phyloP scores from a whole-genome alignment of 2,888 invertebrate genomes.

The Girardia tigrina region DNA sequence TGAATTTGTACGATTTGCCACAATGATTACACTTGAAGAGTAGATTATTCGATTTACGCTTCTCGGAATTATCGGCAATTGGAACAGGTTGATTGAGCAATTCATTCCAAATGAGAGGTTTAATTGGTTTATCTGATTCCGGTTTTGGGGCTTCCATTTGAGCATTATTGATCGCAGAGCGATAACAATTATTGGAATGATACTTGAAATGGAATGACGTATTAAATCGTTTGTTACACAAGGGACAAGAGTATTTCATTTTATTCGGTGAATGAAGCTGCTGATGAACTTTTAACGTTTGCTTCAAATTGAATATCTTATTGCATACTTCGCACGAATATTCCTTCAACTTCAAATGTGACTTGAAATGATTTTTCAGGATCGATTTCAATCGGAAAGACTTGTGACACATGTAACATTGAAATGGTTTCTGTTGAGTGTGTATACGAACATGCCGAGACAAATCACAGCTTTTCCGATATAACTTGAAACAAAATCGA shows the following conservation, averaged over 20 bases:
- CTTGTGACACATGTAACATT: slow-evolving; percentile 30
- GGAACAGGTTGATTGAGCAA: neutral
- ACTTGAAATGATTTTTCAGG: slow-evolving; percentile 26
- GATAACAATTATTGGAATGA: slow-evolving; percentile 16
- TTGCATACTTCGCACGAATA: slow-evolving; percentile 26
- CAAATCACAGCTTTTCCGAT: slow-evolving; percentile 30
- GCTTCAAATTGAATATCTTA: slow-evolving; percentile 29
- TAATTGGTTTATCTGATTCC: neutral
- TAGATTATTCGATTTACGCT: neutral
- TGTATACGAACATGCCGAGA: slow-evolving; percentile 30
- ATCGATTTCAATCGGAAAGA: slow-evolving; percentile 28
- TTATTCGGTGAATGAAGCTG: slow-evolving; percentile 21
- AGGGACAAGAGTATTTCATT: slow-evolving; percentile 3
- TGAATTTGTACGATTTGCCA: slow-evolving; percentile 21
- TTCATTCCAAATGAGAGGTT: slow-evolving; percentile 6
- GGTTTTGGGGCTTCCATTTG: neutral
- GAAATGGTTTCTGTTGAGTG: slow-evolving; percentile 32
- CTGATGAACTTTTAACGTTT: slow-evolving; percentile 28
- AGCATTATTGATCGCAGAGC: neutral
- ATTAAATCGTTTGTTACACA: slow-evolving; percentile 21
- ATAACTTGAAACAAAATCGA: slow-evolving; percentile 20
- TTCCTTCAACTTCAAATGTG: slow-evolving; percentile 27
- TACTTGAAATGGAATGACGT: slow-evolving; percentile 29
- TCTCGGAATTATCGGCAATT: neutral
- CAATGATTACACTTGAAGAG: slow-evolving; percentile 21